Evolutionary conservation across 2,888 invertebrate species (phyloP), one percentile per base, ranked within the genome.

Genomic region (Microchrysa polita): DNA sequence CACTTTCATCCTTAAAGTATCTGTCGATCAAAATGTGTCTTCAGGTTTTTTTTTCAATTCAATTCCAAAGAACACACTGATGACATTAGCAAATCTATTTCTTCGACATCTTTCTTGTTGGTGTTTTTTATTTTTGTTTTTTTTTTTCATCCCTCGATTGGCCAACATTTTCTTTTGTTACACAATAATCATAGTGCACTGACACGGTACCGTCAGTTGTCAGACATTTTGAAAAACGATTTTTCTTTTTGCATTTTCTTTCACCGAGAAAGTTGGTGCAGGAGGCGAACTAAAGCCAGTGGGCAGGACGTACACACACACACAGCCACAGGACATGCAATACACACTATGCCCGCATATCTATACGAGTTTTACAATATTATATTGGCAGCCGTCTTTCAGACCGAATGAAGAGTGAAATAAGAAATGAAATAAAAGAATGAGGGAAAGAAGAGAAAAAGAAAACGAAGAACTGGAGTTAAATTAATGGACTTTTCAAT

Each of bases 401-500:
- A 40, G n/a, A 2, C 34, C 7, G 65, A 14, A 65, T 34, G n/a
- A 65, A 65, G 44, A n/a, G n/a, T n/a, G n/a, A 44, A 48, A 20
- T 16, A 18, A n/a, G 69, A 69, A 55, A 55, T 55, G 55, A 34
- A 55, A 55, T 69, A 55, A 55, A 69, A 69, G n/a, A n/a, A n/a
- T n/a, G n/a, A n/a, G n/a, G n/a, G n/a, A n/a, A n/a, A n/a, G 55
- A 18, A 55, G 55, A 69, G 27, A 34, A 34, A 34, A 34, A 34
- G 27, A 34, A 34, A 34, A 34, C n/a, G 40, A 18, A 55, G 55
- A 69, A 55, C 34, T 57, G 55, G 53, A 67, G 34, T 74, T 74
- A 74, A 75, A 79, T 79, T 78, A 79, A 78, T 78, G 79, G 78
- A 77, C 77, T 78, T 78, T 76, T 79, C 77, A 77, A 77, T 76